phyloP scores from a whole-genome alignment of 2,797 vertebrate genomes.

The Podarcis siculus region DNA sequence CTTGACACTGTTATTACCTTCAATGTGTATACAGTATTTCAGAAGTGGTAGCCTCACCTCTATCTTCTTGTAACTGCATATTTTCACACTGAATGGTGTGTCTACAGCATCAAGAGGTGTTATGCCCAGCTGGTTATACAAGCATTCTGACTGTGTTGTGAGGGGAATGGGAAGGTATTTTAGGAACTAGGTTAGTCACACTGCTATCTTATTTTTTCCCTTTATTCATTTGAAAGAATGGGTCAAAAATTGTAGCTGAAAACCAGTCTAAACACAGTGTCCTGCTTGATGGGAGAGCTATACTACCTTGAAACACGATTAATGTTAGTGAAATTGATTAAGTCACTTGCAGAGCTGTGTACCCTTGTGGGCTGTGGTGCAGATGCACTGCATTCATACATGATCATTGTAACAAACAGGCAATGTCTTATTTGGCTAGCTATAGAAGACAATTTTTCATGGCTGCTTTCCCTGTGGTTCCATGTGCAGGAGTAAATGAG shows the following conservation, averaged over 20 bases:
- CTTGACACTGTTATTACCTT: neutral
- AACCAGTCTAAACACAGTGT: neutral
- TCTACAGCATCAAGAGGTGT: neutral
- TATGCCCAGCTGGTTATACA: neutral
- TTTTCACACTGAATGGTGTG: neutral
- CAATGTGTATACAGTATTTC: neutral
- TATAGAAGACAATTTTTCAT: neutral
- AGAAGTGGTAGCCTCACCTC: neutral
- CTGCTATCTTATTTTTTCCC: neutral
- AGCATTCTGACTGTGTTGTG: neutral
- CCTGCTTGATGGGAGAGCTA: neutral
- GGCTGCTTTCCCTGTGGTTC: neutral
- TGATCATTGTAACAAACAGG: neutral
- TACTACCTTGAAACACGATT: neutral
- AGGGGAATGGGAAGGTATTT: neutral
- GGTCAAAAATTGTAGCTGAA: neutral
- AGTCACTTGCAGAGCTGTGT: neutral
- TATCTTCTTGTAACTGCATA: neutral
- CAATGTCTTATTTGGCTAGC: neutral
- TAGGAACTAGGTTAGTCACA: neutral
- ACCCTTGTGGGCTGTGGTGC: neutral
- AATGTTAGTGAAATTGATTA: neutral
- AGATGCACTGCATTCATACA: neutral
- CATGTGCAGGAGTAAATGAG: neutral
- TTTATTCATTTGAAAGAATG: neutral